Percentiles rank a stretch among this genome's conserved stretches.
phyloP scores from a whole-genome alignment of 1,140 invertebrate genomes.

The Rhizoglyphus robini region DNA sequence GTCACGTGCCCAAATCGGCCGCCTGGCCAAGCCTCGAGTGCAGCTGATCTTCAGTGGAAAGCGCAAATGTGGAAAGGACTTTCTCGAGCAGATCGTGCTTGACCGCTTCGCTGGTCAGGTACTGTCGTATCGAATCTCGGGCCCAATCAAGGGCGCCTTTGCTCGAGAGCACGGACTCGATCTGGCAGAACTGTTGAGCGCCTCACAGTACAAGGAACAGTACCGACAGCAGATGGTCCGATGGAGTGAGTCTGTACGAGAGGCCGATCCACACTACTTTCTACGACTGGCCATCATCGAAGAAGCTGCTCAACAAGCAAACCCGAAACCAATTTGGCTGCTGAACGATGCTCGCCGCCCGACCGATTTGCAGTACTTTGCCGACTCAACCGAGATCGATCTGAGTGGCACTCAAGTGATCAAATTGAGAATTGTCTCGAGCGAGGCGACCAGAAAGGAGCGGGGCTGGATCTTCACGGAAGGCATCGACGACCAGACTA shows the following conservation, averaged over 20 bases:
- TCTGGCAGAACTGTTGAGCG: constrained; percentile 55
- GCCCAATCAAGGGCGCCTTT: constrained; percentile 39
- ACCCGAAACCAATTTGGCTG: constrained; percentile 50
- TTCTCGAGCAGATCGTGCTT: constrained; percentile 28
- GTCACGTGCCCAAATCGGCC: too few species aligned
- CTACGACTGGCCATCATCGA: constrained; percentile 57
- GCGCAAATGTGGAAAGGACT: constrained; percentile 41
- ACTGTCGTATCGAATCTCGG: constrained; percentile 34
- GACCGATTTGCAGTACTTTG: constrained; percentile 59
- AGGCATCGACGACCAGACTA: constrained; percentile 45
- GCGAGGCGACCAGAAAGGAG: constrained; percentile 45
- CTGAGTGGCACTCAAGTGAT: constrained; percentile 38
- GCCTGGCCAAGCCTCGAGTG: constrained; percentile 28
- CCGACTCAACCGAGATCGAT: constrained; percentile 29
- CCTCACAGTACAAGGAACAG: constrained; percentile 72
- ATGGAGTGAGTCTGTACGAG: constrained; percentile 73
- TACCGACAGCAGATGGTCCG: constrained; percentile 72
- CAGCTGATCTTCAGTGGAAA: constrained; percentile 40
- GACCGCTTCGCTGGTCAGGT: constrained; percentile 27
- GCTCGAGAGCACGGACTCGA: constrained; percentile 51
- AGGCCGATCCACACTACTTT: constrained; percentile 69
- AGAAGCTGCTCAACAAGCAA: constrained; percentile 31
- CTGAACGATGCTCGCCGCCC: constrained; percentile 75
- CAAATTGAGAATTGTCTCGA: constrained; percentile 54
- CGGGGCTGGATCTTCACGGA: constrained; percentile 59